Base-by-base conservation (phyloP, 2,888 invertebrate genomes). In the Minunthozetes semirufus region DNA sequence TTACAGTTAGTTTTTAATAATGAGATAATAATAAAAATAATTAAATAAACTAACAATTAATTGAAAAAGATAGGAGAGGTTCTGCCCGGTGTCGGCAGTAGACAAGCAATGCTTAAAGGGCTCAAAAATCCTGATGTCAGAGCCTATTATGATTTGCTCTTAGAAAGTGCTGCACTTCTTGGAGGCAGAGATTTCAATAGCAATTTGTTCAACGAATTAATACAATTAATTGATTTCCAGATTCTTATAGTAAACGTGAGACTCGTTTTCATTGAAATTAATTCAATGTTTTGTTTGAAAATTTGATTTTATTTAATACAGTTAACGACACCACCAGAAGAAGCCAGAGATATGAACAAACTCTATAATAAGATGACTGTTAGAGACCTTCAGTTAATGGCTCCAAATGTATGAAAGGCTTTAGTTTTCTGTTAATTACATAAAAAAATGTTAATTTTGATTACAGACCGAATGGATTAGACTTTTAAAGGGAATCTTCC, bases 301-400 rank as follows among this genome's bases (percentile, higher is more conserved):
- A 71, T 46, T 11, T 25, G 75, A 77, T 1, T 77, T 19, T 19
- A n/a, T 50, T 17, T 2, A 19, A 50, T 19, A 9, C 50, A 92
- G 92, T 91, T 91, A 80, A 92, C 92, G 8, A 85, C 91, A 82
- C 92, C 94, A 6, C 88, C 89, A 80, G 95, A 95, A 82, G 91
- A 95, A 83, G 88, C 95, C 63, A 88, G 95, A 78, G 94, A 96
- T 82, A 92, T 92, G 9, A 90, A 91, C 6, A 89, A 89, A 79
- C 86, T 94, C n/a, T 95, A 95, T 85, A 94, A 96, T 81, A 91
- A 93, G 11, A 92, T 93, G 89, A 90, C 90, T 0, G 85, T 96
- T 15, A 83, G 84, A 0, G 87, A 94, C 79, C 83, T 96, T 53
- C 88, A 91, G 81, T 80, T 85, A 59, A 73, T 81, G 38, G 81